Evolutionary conservation across 2,113 vertebrate genomes (phyloP).

Genomic region (Crypturellus undulatus): DNA sequence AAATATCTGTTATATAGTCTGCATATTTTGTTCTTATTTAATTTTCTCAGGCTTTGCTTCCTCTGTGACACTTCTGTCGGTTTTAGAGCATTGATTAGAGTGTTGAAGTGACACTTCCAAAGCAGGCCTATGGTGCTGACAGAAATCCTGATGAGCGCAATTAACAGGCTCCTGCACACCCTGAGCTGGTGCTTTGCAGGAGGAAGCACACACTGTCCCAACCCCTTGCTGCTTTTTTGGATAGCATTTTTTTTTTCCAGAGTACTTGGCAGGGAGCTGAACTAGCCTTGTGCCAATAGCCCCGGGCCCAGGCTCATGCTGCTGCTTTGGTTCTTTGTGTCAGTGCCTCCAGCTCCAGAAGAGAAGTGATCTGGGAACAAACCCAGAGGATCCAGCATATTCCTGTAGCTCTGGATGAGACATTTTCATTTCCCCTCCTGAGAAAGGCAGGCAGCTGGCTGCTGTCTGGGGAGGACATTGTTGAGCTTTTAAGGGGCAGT

Average conservation of each 20-base stretch:
- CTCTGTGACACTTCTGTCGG: not conserved
- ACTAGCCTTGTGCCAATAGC: not conserved
- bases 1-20: not conserved
- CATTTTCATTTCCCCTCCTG: not conserved
- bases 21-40: not conserved
- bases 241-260: not conserved
- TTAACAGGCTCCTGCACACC: not conserved
- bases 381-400: not conserved
- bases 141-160: not conserved
- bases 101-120: not conserved
- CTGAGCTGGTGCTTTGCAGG: not conserved
- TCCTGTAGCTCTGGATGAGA: not conserved
- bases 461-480: not conserved
- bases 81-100: not conserved
- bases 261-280: not conserved
- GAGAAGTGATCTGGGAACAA: not conserved
- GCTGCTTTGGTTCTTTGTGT: not conserved
- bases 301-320: fast-evolving
- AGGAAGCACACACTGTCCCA: not conserved
- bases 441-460: not conserved
- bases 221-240: not conserved
- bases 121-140: not conserved
- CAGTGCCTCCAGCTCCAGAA: not conserved
- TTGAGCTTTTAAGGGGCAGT: no score
- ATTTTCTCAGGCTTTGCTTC: not conserved